phyloP scores from a whole-genome alignment of 2,797 vertebrate species.

The Crax fasciolata region DNA sequence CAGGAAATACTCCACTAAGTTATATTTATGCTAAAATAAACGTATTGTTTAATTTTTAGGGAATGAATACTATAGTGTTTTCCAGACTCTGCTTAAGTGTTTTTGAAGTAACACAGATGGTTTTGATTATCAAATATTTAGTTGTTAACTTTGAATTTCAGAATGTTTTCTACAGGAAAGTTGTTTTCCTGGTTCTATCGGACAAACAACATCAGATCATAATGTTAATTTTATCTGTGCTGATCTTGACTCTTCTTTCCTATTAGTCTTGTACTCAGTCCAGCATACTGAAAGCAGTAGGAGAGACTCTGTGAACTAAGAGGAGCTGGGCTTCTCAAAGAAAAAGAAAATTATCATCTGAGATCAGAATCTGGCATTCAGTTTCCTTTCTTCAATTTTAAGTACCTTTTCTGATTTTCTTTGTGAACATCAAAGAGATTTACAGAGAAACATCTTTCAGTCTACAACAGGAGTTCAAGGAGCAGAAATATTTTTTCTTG shows the following conservation, averaged over 20 bases:
- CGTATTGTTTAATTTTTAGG: background rate
- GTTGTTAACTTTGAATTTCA: background rate
- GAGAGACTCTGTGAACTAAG: background rate
- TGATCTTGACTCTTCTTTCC: background rate
- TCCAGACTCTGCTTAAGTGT: background rate
- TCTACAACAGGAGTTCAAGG: background rate
- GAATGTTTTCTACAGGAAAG: background rate
- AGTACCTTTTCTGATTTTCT: background rate
- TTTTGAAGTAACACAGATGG: background rate
- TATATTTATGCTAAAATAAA: background rate
- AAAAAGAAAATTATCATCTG: background rate
- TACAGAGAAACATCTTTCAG: background rate
- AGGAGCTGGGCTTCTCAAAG: background rate
- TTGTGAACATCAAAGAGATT: background rate
- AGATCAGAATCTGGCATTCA: background rate
- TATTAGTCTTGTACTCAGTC: background rate
- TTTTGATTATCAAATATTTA: background rate
- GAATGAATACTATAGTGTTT: background rate
- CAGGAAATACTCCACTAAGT: background rate
- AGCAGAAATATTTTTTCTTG: background rate
- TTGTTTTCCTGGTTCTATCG: background rate
- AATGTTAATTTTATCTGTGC: background rate
- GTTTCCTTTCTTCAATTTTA: background rate
- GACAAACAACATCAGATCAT: background rate
- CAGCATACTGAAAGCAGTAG: background rate